Percentiles rank a stretch among this genome's conserved stretches.
Evolutionary conservation across 64 coral and sea anemone species (phyloP).

Genomic region (Pachyseris speciosa): DNA sequence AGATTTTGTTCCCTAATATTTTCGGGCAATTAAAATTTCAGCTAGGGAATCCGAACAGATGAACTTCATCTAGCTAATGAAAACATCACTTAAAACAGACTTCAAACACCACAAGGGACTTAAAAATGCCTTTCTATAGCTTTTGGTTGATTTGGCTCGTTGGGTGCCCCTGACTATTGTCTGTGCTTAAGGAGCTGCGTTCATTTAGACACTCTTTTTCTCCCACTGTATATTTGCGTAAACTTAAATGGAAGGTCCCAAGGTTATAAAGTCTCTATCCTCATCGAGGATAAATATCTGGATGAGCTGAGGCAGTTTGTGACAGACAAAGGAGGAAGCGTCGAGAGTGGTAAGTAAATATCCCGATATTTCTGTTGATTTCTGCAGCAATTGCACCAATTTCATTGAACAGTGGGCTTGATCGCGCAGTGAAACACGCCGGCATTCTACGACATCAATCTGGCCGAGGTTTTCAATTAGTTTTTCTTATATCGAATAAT

Average conservation of each 20-base stretch:
- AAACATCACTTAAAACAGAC: too few relatives aligned
- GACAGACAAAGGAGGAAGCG: slow-evolving; percentile 20
- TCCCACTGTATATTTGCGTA: slow-evolving; percentile 12
- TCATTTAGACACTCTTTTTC: slow-evolving; percentile 11
- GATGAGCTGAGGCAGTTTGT: slow-evolving; percentile 8
- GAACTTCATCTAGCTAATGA: too few relatives aligned
- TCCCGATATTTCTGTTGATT: background rate
- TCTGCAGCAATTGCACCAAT: background rate
- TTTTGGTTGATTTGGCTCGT: too few relatives aligned
- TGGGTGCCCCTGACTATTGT: too few relatives aligned
- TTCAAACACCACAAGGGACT: too few relatives aligned
- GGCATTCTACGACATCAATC: background rate
- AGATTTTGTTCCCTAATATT: too few relatives aligned
- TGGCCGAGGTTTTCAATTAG: background rate
- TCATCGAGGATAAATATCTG: slow-evolving; percentile 11
- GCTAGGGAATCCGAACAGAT: too few relatives aligned
- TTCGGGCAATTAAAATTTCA: too few relatives aligned
- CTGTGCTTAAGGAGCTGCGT: background rate
- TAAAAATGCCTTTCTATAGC: too few relatives aligned
- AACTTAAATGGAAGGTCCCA: background rate
- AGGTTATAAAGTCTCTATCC: background rate
- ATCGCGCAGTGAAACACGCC: background rate
- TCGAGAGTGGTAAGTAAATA: slow-evolving; percentile 15
- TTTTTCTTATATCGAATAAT: background rate
- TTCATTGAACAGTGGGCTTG: background rate